These are phyloP conservation scores for Latheticus oryzae DNA, from an alignment of 2,888 invertebrate genomes.

Conservation along the genomic window DNA sequence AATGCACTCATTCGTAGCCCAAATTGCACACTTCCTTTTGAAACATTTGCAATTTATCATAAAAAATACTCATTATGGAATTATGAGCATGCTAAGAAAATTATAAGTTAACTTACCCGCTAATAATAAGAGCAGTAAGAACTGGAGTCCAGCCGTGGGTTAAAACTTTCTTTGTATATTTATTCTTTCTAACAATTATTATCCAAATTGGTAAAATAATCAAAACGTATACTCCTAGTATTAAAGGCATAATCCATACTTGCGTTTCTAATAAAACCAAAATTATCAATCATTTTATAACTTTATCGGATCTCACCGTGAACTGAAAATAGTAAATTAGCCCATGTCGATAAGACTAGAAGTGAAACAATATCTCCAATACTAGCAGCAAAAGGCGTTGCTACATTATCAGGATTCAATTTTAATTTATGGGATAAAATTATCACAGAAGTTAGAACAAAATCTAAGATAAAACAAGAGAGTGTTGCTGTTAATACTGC, in stretches of 20 bases:
- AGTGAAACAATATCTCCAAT: conserved; percentile 96
- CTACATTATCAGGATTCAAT: conserved; percentile 96
- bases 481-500: conserved; percentile 91
- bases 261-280: conserved; percentile 74
- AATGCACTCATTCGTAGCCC: conserved; percentile 14
- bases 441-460: conserved; percentile 92
- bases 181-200: conserved; percentile 83
- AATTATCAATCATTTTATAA: background rate
- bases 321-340: conserved; percentile 78
- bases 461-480: conserved; percentile 91
- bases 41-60: conserved; percentile 15
- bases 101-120: conserved; percentile 81
- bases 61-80: conserved; percentile 25
- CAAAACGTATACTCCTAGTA: conserved; percentile 68
- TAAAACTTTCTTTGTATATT: conserved; percentile 87
- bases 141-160: conserved; percentile 96
- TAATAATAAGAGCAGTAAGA: conserved; percentile 92
- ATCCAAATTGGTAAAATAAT: conserved; percentile 84
- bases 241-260: conserved; percentile 81
- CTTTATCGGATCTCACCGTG: conserved; percentile 68
- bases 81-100: conserved; percentile 30
- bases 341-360: conserved; percentile 84
- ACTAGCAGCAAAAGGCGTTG: conserved; percentile 95
- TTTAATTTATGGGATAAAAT: conserved; percentile 83
- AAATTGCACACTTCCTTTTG: conserved; percentile 36